A percentile compares a stretch with the other conserved stretches of the same genome.
These are phyloP conservation scores for Chrysoperla carnea DNA, from an alignment of 1,140 invertebrate species.

Conservation along the genomic window DNA sequence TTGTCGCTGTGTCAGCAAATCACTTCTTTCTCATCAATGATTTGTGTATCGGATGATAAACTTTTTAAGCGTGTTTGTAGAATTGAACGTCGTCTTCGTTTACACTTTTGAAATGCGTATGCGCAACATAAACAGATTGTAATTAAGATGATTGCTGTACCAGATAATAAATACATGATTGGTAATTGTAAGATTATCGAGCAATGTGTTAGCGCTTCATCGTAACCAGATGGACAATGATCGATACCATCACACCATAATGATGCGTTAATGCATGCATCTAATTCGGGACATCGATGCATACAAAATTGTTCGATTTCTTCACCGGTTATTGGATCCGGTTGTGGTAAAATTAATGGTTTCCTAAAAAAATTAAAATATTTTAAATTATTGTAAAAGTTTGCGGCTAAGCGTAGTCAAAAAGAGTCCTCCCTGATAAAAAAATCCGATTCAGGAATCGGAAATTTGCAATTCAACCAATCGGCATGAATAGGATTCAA, in stretches of 20 bases:
- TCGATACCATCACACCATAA: conserved; percentile 74
- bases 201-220: conserved; percentile 66
- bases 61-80: conserved; percentile 58
- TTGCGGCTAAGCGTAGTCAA: too few relatives aligned
- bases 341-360: conserved; percentile 20
- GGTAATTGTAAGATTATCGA: conserved; percentile 55
- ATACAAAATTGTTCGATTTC: conserved; percentile 46
- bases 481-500: too few relatives aligned
- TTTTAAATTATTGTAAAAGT: not conserved
- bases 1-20: conserved; percentile 87
- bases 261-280: conserved; percentile 73
- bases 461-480: too few relatives aligned
- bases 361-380: conserved; percentile 13
- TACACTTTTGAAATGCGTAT: conserved; percentile 35
- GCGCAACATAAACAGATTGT: conserved; percentile 24
- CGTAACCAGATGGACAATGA: conserved; percentile 75
- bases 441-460: too few relatives aligned
- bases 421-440: not conserved
- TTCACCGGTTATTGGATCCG: conserved; percentile 31
- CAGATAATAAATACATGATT: conserved; percentile 43
- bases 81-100: conserved; percentile 41
- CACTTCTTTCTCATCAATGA: conserved; percentile 68
- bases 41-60: conserved; percentile 53
- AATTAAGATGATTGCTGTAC: conserved; percentile 14
- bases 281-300: conserved; percentile 65